These are phyloP conservation scores for Bucorvus abyssinicus DNA, from an alignment of 2,797 vertebrate species.

Conservation along the genomic window DNA sequence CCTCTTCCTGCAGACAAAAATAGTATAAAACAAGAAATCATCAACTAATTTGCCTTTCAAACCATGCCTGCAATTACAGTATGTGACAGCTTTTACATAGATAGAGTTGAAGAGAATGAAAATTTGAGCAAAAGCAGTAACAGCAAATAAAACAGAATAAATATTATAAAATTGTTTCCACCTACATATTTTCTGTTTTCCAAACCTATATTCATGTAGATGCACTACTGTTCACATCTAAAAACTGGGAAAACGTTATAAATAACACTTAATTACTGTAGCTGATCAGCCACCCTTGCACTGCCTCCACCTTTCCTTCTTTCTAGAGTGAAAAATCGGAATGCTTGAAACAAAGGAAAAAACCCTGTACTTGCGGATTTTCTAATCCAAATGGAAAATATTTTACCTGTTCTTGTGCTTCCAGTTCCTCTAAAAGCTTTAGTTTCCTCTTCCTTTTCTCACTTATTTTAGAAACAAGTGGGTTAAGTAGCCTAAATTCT, in stretches of 20 bases:
- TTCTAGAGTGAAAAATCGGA: neutral
- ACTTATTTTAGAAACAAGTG: conserved; percentile 93
- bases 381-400: neutral
- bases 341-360: neutral
- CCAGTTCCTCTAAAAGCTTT: conserved; percentile 79
- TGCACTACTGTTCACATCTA: neutral
- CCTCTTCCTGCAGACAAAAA: conserved; percentile 80
- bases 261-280: neutral
- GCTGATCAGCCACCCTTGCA: neutral
- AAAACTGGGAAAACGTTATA: neutral
- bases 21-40: conserved; percentile 42
- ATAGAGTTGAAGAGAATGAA: neutral
- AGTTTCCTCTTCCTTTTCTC: conserved; percentile 92
- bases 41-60: neutral
- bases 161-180: neutral
- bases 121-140: neutral
- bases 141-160: neutral
- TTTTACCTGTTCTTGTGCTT: conserved; percentile 77
- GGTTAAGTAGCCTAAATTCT: conserved; percentile 95
- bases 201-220: neutral
- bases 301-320: neutral
- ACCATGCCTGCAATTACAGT: neutral
- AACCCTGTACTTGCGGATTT: neutral
- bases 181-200: neutral
- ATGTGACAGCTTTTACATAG: neutral